These are phyloP conservation scores for Thymelicus acteon DNA, from an alignment of 2,888 invertebrate species.

Conservation along the genomic window DNA sequence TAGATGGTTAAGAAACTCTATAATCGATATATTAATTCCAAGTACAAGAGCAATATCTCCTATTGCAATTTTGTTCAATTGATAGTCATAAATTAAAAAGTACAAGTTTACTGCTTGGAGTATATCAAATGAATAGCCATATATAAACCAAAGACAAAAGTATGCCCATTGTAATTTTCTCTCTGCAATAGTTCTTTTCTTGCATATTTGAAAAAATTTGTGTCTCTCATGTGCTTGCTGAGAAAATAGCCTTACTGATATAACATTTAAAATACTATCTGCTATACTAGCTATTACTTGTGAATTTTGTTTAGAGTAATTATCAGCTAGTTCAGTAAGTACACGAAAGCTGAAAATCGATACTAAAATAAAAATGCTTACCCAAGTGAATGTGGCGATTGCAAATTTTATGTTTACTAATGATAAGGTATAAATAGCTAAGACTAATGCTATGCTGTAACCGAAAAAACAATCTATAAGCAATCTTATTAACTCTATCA, in stretches of 20 bases:
- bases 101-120: conserved; percentile 1
- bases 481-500: not conserved
- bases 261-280: not conserved
- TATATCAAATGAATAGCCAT: conserved; percentile 1
- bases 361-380: not conserved
- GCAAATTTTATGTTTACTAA: not conserved
- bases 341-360: not conserved
- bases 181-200: not conserved
- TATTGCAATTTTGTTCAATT: not conserved
- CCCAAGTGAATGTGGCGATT: not conserved
- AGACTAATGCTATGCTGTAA: not conserved
- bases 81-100: not conserved
- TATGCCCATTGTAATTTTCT: conserved; percentile 1
- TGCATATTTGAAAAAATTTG: not conserved
- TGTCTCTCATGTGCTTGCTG: not conserved
- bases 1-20: conserved; percentile 1
- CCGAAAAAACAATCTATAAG: not conserved
- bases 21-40: conserved; percentile 1
- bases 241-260: not conserved
- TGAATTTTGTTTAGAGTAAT: not conserved
- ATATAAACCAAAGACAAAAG: not conserved
- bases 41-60: conserved; percentile 1
- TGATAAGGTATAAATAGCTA: not conserved
- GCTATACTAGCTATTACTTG: not conserved
- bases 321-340: not conserved